Evolutionary conservation across 2,888 invertebrate species (phyloP).

Genomic region (Erynnis tages): DNA sequence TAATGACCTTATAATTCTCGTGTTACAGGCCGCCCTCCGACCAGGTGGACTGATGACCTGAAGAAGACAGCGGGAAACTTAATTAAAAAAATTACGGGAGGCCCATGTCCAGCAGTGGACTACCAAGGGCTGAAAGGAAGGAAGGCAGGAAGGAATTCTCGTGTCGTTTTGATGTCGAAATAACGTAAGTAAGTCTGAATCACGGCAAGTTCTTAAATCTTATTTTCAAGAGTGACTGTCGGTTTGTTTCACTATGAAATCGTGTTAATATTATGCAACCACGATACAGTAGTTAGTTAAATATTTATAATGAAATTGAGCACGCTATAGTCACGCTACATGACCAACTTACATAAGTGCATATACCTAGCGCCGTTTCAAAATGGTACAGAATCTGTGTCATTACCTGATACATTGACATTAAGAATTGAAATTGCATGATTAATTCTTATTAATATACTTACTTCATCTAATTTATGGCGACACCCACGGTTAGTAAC

Average conservation of each 20-base stretch:
- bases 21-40: no score
- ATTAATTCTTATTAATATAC: constrained; percentile 5
- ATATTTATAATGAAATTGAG: constrained; percentile 30
- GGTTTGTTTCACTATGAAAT: constrained; percentile 23
- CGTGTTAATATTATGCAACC: constrained; percentile 33
- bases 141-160: no score
- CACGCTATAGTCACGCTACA: constrained; percentile 9
- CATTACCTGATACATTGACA: constrained; percentile 10
- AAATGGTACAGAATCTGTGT: constrained; percentile 4
- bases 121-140: no score
- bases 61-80: no score
- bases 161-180: constrained; percentile 31
- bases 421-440: constrained; percentile 8
- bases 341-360: constrained; percentile 3
- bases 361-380: constrained; percentile 1
- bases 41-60: no score
- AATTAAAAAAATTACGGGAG: no score
- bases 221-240: constrained; percentile 22
- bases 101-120: no score
- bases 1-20: constrained; percentile 33
- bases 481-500: neutral
- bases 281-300: constrained; percentile 32
- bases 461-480: constrained; percentile 1
- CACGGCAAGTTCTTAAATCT: constrained; percentile 18
- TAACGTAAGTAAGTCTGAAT: constrained; percentile 23